Percentiles rank a stretch among this genome's conserved stretches.
Conservation (phyloP, 2,797 vertebrate species). For the Adelosebastes latens region DNA sequence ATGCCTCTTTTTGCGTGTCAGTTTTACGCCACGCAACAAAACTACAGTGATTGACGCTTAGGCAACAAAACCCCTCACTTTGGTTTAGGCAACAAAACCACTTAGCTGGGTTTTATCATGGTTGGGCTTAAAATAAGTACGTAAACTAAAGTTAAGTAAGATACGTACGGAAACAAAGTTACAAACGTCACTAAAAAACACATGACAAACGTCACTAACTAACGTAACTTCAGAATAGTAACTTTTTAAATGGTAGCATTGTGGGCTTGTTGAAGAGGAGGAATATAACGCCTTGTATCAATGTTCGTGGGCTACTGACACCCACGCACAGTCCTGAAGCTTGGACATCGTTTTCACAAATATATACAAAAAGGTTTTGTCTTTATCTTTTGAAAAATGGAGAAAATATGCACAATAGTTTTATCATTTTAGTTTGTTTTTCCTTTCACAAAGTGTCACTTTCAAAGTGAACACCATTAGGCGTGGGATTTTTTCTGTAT, state of each 20-base stretch:
- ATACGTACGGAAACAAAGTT: no score
- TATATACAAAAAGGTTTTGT: neutral
- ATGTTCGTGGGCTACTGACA: neutral
- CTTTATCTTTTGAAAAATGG: neutral
- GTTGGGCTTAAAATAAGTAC: no score
- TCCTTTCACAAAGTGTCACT: neutral
- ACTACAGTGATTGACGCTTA: no score
- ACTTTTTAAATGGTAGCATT: neutral
- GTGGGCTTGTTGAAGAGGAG: neutral
- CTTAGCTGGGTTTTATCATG: no score
- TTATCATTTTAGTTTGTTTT: neutral
- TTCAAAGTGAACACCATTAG: neutral
- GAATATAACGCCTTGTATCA: neutral
- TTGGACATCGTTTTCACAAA: neutral
- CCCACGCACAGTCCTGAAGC: neutral
- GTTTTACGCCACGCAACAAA: no score
- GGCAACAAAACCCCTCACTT: no score
- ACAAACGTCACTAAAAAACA: no score
- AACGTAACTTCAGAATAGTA: no score
- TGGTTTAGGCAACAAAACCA: no score
- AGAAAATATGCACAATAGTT: neutral
- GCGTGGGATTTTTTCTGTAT: neutral
- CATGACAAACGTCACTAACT: no score
- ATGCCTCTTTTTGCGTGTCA: accelerated
- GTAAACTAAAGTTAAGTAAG: accelerated